Evolutionary conservation across 2,888 invertebrate species (phyloP).

Genomic region (Acronicta psi): DNA sequence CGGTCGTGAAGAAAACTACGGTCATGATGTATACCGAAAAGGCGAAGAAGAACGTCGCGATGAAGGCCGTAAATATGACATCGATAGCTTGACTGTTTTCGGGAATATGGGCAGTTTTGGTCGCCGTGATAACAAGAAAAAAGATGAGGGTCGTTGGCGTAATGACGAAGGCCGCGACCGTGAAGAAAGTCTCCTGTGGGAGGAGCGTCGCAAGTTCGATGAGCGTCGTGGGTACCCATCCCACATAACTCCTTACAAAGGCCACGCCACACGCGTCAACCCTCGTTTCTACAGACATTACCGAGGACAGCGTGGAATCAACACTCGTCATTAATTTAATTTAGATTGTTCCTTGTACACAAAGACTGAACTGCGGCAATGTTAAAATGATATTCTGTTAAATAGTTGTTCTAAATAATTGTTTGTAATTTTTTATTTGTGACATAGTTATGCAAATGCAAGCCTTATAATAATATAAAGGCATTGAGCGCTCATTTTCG

Average conservation of each 20-base stretch:
- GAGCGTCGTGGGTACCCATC: slow-evolving; percentile 41
- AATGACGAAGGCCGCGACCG: slow-evolving; percentile 23
- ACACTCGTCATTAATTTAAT: slow-evolving; percentile 18
- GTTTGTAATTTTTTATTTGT: slow-evolving; percentile 22
- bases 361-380: slow-evolving; percentile 41
- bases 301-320: slow-evolving; percentile 13
- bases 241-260: slow-evolving; percentile 35
- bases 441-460: slow-evolving; percentile 37
- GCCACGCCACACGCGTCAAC: slow-evolving; percentile 34
- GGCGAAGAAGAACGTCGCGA: not conserved
- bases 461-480: slow-evolving; percentile 40
- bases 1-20: not conserved
- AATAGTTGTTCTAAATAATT: slow-evolving; percentile 37
- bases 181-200: slow-evolving; percentile 35
- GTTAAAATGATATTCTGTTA: slow-evolving; percentile 35
- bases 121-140: slow-evolving; percentile 22
- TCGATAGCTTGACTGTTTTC: slow-evolving; percentile 13
- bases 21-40: not conserved
- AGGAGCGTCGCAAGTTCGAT: slow-evolving; percentile 38
- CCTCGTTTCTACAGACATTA: slow-evolving; percentile 50
- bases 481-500: slow-evolving; percentile 28
- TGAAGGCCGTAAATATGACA: slow-evolving; percentile 13
- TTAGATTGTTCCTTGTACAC: slow-evolving; percentile 11
- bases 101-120: slow-evolving; percentile 30
- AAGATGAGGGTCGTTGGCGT: slow-evolving; percentile 1